Base-by-base conservation (phyloP, 2,113 vertebrate genomes). In the Chrysemys picta region DNA sequence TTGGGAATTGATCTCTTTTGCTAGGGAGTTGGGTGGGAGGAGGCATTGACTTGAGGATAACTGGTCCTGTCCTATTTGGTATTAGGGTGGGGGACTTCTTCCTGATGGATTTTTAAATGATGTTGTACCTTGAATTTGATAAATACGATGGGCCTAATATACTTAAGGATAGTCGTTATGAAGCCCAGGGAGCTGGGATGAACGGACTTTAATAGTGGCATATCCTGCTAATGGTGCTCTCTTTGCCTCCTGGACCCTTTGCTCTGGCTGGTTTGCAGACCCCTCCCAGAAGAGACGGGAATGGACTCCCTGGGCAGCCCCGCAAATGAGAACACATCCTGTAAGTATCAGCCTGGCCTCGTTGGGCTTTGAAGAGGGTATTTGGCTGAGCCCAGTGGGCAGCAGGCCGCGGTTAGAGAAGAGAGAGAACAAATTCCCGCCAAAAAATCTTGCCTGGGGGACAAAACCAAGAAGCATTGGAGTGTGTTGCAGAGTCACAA, bases 241-340 rank as follows among this genome's bases (percentile, higher is more conserved):
- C 59, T 82, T 59, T 5, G 27, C 85, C 62, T 62, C 3, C 10
- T 21, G 45, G 69, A 27, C 10, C 3, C 72, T 87, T 10, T 38
- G 1, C 17, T 35, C 21, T 49, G 3, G 80, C 69, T 80, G 35
- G 24, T 76, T 75, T 6, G 2, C 95, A 99, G 99, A 94, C 99
- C 99, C 21, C 98, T 99, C 87, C 99, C 99, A 11, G 99, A 99
- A 38, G 99, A 99, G 96, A 98, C 98, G 0, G 99, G 99, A 94
- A 99, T 99, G 99, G 99, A 99, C 84, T 91, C 98, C 0, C 98
- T 99, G 82, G 98, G 99, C 31, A 98, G 99, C 88, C 98, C 99
- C 10, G 99, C 99, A 81, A 99, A 99, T 0, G 98, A 97, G 57
- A 96, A 98, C 93, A 97, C 98, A 16, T 97, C 98, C 91, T 98